phyloP scores from a whole-genome alignment of 2,797 vertebrate genomes.

The Chromobotia macracanthus region DNA sequence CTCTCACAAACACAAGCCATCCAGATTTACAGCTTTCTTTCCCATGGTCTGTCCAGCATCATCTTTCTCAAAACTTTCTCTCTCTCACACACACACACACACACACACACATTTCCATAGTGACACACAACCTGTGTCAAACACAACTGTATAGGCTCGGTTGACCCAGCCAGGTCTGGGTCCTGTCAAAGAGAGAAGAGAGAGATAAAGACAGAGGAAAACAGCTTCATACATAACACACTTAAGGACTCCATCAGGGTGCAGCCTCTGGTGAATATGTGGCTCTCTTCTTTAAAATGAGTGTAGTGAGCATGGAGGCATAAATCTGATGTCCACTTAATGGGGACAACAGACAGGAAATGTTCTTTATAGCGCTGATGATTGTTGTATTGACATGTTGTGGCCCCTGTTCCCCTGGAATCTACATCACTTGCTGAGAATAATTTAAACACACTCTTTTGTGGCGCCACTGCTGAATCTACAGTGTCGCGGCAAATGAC shows the following conservation, averaged over 20 bases:
- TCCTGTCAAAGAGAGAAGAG: constrained; percentile 18
- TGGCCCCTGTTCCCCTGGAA: not conserved
- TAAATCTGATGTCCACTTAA: not conserved
- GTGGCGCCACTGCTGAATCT: too few relatives aligned
- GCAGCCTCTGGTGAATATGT: not conserved
- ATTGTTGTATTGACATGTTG: not conserved
- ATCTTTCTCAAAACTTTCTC: constrained; percentile 41
- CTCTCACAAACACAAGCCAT: constrained; percentile 40
- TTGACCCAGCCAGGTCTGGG: constrained; percentile 63
- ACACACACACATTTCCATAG: constrained; percentile 16
- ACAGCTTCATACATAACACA: not conserved
- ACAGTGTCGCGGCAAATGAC: too few relatives aligned
- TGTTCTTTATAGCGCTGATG: not conserved
- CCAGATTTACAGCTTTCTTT: constrained; percentile 49
- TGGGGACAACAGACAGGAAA: not conserved
- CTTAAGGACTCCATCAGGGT: not conserved
- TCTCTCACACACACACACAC: constrained; percentile 35
- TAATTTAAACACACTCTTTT: not conserved
- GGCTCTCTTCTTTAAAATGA: not conserved
- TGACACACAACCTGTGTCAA: constrained; percentile 68
- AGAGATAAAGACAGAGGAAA: not conserved
- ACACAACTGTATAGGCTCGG: constrained; percentile 64
- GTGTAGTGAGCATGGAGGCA: not conserved
- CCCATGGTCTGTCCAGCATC: constrained; percentile 48
- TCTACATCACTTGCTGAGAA: not conserved